Evolutionary conservation across 1,140 invertebrate species (phyloP), one percentile per base, ranked within the genome.

Genomic region (Saccostrea glomerata): DNA sequence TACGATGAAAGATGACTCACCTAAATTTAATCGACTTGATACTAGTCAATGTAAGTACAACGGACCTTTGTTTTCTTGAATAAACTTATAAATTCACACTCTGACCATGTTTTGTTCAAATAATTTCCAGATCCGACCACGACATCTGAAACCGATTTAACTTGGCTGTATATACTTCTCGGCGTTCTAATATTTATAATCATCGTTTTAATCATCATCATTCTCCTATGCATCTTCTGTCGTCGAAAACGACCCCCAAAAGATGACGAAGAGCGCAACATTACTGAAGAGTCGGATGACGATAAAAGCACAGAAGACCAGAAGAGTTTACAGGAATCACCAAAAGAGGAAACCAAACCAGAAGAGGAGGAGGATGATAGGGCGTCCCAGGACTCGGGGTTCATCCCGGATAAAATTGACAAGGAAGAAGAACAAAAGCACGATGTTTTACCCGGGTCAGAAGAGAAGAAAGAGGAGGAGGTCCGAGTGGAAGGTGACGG

Each of bases 351-450:
- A n/a, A 70, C n/a, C 6, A 84, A 58, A 25, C 84, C 6, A 20
- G 60, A 88, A 60, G 82, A 88, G 40, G 60, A 88, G 0, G 82
- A 88, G n/a, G 82, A 88, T 17, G 60, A 55, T 55, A 36, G 17
- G n/a, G 23, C 25, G 11, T 70, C 55, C 5, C 20, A 47, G 56
- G 66, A 66, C n/a, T 86, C 40, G 12, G 56, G 63, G 2, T 86
- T 86, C 86, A 89, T 84, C 70, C 55, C 77, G 30, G 87, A 88
- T 85, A 83, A 54, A 30, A 36, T 83, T 40, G 87, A 84, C 25
- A 83, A 85, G 13, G 82, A 88, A n/a, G 87, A 88, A 12, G n/a
- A 88, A n/a, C 47, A 88, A 56, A 88, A 84, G 13, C 30, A n/a
- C 20, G 55, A 63, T 25, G 23, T 84, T 20, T 2, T 30, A 77